These are phyloP conservation scores for Anorthoa munda DNA, from an alignment of 2,888 invertebrate genomes.

Conservation along the genomic window DNA sequence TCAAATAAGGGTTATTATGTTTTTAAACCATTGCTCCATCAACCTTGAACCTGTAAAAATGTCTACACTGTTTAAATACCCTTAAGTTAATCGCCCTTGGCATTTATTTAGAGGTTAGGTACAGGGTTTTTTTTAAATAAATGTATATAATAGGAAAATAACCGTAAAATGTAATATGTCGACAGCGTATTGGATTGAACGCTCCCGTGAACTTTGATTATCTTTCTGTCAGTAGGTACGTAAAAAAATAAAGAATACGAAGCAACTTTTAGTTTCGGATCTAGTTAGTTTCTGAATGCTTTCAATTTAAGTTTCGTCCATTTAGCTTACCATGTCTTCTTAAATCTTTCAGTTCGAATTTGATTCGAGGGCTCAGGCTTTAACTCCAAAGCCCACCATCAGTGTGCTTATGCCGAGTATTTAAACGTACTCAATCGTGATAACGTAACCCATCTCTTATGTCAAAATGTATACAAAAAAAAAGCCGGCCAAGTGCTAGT, in stretches of 20 bases:
- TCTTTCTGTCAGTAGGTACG: neutral
- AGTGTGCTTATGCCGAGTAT: too few relatives aligned
- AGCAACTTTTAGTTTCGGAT: neutral
- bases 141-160: slow-evolving; percentile 8
- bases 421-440: too few relatives aligned
- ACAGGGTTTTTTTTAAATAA: neutral
- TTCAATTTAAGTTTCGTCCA: neutral
- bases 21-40: neutral
- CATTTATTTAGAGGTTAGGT: neutral
- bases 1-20: neutral
- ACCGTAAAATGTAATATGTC: slow-evolving; percentile 12
- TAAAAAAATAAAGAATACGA: neutral
- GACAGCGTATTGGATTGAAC: slow-evolving; percentile 31
- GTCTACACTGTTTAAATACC: neutral
- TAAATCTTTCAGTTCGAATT: too few relatives aligned
- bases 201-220: slow-evolving; percentile 27
- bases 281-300: too few relatives aligned
- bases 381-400: too few relatives aligned
- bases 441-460: too few relatives aligned
- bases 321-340: neutral
- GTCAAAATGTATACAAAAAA: too few relatives aligned
- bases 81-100: neutral
- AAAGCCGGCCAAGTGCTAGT: too few relatives aligned
- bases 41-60: neutral
- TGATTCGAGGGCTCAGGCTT: too few relatives aligned